Percentiles rank a stretch among this genome's conserved stretches.
Conservation (phyloP, 1,140 invertebrate species). For the Drosophila hydei region DNA sequence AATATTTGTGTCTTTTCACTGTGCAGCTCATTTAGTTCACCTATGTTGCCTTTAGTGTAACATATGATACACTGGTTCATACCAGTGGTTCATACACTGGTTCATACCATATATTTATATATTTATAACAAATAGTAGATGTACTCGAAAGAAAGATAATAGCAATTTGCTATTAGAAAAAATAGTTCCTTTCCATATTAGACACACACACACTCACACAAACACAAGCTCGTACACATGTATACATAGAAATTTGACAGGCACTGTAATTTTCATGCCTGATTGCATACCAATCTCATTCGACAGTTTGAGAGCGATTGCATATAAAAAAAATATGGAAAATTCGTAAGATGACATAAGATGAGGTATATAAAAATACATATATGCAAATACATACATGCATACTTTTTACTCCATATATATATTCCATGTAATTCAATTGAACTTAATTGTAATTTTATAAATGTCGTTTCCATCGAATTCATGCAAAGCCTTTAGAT, state of each 20-base stretch:
- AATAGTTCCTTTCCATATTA: conserved; percentile 21
- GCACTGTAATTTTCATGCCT: conserved; percentile 57
- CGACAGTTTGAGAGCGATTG: conserved; percentile 24
- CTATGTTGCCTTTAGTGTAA: too few species aligned
- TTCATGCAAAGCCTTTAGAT: conserved; percentile 27
- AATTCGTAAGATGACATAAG: neutral
- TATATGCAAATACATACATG: too few species aligned
- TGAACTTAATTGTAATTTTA: conserved; percentile 18
- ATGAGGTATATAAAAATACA: neutral
- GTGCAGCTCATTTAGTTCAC: too few species aligned
- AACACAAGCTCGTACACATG: neutral
- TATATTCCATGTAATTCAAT: conserved; percentile 15
- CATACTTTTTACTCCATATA: neutral
- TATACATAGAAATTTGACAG: conserved; percentile 27
- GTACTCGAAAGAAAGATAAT: too few species aligned
- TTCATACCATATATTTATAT: neutral
- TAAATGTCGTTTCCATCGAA: conserved; percentile 11
- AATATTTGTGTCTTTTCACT: too few species aligned
- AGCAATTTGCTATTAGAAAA: conserved; percentile 10
- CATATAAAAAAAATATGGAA: conserved; percentile 4
- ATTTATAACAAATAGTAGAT: conserved; percentile 30
- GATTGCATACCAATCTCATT: conserved; percentile 50
- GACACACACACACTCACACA: neutral
- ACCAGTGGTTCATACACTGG: too few species aligned
- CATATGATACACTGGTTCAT: too few species aligned